A percentile compares a stretch with the other conserved stretches of the same genome.
Evolutionary conservation across 2,797 vertebrate species (phyloP).

Genomic region (Sebastes vulpes): DNA sequence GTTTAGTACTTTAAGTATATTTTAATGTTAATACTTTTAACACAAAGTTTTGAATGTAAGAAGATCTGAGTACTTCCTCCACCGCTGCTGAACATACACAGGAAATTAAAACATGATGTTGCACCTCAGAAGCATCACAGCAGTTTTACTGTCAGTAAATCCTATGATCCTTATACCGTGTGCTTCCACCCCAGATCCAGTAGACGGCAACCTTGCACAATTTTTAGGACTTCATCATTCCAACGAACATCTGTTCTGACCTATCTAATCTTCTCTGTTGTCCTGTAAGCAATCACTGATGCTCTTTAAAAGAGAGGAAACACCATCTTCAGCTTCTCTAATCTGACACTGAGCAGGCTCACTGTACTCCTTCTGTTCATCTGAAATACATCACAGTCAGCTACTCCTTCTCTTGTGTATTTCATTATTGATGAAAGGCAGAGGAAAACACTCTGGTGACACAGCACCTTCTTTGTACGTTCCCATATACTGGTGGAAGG

Average conservation of each 20-base stretch:
- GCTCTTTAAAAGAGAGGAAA: neutral
- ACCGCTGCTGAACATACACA: neutral
- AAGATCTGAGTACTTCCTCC: neutral
- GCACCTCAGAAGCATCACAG: neutral
- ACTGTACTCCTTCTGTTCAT: neutral
- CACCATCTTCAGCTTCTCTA: neutral
- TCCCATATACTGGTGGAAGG: constrained; percentile 6
- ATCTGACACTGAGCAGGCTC: neutral
- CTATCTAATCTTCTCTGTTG: neutral
- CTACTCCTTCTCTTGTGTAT: constrained; percentile 1
- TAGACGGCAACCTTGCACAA: constrained; percentile 30
- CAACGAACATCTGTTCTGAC: neutral
- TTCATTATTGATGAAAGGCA: constrained; percentile 6
- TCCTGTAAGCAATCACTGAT: neutral
- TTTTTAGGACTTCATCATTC: neutral
- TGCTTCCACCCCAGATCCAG: constrained; percentile 26
- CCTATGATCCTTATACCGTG: neutral
- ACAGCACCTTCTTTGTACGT: constrained; percentile 6
- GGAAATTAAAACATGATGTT: neutral
- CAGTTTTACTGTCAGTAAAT: neutral
- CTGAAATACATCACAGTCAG: constrained; percentile 27
- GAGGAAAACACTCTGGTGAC: constrained; percentile 12
- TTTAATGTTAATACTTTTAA: neutral
- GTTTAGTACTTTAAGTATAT: neutral
- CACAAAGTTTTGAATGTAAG: neutral